Evolutionary conservation across 2,113 vertebrate genomes (phyloP), one percentile per base, ranked within the genome.

Genomic region (Centropus unirufus): DNA sequence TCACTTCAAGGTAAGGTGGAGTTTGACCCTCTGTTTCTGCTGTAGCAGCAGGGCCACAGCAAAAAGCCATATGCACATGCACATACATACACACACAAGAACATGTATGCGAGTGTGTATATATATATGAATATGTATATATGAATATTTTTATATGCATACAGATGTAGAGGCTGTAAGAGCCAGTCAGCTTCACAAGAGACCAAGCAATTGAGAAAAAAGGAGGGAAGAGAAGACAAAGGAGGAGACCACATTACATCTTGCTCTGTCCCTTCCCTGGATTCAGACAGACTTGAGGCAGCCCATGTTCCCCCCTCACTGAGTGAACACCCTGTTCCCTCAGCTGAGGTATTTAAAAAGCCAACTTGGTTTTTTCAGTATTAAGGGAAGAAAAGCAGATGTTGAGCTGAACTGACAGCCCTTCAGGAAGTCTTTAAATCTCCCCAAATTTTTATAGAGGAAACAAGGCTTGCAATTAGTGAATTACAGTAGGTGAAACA

Each of bases 401-500:
- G 34, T 83, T 97, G 77, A 97, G 69, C 39, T 1, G 46, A 95
- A 75, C 84, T 88, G 96, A 97, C 95, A 97, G 94, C 96, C 84
- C 94, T 91, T 94, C 87, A 78, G 95, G 93, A 97, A 95, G 94
- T 62, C 87, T 96, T 95, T 89, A 93, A 96, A 94, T 92, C 79
- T 27, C 26, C 12, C 21, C 14, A 57, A 23, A 24, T 52, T 73
- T 92, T 89, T 73, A 78, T 52, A 93, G 70, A 79, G 74, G 74
- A 96, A 97, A 85, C 47, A 89, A 95, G 46, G 70, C 63, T 77
- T 92, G 76, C 82, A 97, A 97, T 96, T 97, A 96, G 92, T 39
- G 69, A 64, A 47, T 63, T 84, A 36, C 72, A 68, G 46, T 73
- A 87, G 52, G 73, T 87, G 90, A 87, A 90, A 89, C 0, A 6